Evolutionary conservation across 2,888 invertebrate species (phyloP).

Genomic region (Laspeyria flexula): DNA sequence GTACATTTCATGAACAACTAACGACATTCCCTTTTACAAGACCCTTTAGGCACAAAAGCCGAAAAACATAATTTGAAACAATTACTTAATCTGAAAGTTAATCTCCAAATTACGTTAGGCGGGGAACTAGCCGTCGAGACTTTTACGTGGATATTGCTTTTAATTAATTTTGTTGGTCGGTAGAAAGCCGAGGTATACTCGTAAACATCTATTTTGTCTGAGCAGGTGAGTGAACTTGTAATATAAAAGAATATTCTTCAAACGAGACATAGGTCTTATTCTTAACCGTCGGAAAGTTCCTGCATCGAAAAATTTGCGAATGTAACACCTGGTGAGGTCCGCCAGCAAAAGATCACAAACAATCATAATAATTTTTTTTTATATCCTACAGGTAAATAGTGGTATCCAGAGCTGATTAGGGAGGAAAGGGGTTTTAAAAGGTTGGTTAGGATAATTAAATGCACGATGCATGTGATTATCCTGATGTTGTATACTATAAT

Average conservation of each 20-base stretch:
- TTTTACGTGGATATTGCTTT: conserved; percentile 16
- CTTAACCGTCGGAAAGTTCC: no score
- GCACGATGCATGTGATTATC: no score
- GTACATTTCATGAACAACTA: not conserved
- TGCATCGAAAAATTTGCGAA: no score
- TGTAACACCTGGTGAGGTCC: no score
- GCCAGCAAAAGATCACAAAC: no score
- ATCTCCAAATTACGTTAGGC: conserved; percentile 12
- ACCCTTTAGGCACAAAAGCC: not conserved
- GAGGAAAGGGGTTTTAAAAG: no score
- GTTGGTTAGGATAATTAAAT: no score
- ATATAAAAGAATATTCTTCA: conserved; percentile 46
- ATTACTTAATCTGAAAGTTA: conserved; percentile 7
- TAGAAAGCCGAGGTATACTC: not conserved
- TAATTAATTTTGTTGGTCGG: conserved; percentile 22
- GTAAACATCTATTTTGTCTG: conserved; percentile 10
- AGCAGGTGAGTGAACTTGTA: conserved; percentile 38
- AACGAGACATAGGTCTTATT: conserved; percentile 31
- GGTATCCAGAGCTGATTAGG: no score
- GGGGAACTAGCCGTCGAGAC: conserved; percentile 2
- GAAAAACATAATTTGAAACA: not conserved
- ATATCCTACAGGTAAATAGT: no score
- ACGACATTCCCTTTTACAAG: not conserved
- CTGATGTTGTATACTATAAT: no score
- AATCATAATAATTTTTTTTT: no score